Evolutionary conservation across 2,113 vertebrate species (phyloP).

Genomic region (Opisthocomus hoazin): DNA sequence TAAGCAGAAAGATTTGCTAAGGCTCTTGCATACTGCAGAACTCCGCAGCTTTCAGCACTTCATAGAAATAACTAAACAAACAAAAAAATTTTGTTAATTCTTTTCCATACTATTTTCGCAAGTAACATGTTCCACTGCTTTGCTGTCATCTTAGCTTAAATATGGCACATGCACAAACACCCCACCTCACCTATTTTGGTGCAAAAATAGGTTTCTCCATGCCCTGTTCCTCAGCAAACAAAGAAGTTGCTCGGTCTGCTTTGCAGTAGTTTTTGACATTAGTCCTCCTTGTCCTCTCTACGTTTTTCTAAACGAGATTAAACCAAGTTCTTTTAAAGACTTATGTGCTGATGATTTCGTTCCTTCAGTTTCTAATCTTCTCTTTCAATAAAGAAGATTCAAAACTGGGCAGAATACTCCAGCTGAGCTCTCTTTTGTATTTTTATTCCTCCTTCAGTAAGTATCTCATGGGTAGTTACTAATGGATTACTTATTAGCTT

Average conservation of each 20-base stretch:
- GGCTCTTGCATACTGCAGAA: neutral
- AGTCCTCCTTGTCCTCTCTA: accelerated
- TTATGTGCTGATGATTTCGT: neutral
- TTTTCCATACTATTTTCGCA: neutral
- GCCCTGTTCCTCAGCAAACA: neutral
- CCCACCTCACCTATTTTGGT: neutral
- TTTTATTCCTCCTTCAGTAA: neutral
- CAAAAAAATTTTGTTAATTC: neutral
- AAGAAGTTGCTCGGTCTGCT: neutral
- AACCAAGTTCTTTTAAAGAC: neutral
- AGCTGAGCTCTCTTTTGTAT: neutral
- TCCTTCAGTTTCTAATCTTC: neutral
- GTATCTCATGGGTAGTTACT: neutral
- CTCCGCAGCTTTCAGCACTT: neutral
- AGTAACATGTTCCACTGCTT: neutral
- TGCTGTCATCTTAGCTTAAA: neutral
- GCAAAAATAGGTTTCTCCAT: neutral
- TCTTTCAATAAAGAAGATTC: neutral
- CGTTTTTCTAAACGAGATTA: neutral
- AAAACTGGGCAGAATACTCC: neutral
- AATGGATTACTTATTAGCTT: neutral
- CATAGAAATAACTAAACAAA: neutral
- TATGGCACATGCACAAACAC: neutral
- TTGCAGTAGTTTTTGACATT: neutral
- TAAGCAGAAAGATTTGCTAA: neutral